Evolutionary conservation across 2,888 invertebrate genomes (phyloP), one percentile per base, ranked within the genome.

Genomic region (Melieria omissa): DNA sequence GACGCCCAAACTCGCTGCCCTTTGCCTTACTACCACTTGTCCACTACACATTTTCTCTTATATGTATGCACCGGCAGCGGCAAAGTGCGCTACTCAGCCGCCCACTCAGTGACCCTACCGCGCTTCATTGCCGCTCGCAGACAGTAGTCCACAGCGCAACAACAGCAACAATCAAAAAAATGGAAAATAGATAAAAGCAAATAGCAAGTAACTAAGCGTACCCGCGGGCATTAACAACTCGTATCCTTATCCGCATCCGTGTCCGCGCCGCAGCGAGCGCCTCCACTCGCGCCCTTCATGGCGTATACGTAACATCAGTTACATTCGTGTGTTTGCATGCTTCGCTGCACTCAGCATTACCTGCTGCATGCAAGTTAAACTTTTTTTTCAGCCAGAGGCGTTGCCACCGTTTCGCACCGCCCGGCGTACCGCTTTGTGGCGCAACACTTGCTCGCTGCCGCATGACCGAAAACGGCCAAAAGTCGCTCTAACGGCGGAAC

Each of bases 121-220:
- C 29, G 29, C 29, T 29, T 29, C 29, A 29, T 29, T 29, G 29
- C 29, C 29, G 29, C 29, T 29, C 29, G 29, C 29, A 29, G 29
- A 29, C 29, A 29, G 29, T 29, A 29, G 29, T 29, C 29, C 1
- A 29, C 29, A 29, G 29, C 29, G 1, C 2, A 29, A 29, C 29
- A 29, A 29, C 2, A 29, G 29, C 29, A 29, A 29, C 1, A 29
- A 29, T 29, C n/a, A 29, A 29, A 29, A 29, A 29, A 29, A 29
- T 29, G 29, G 2, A 29, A 16, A 52, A 55, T 54, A 63, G 62
- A 63, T 69, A 69, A 69, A 69, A 54, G 57, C 57, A 69, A 69
- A 69, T 69, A 69, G 64, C 64, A 65, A 70, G 70, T 64, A 70
- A 70, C 64, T 70, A 70, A 70, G 70, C 70, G 58, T 58, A 70